Percentiles rank a stretch among this genome's conserved stretches.
Evolutionary conservation across 2,797 vertebrate genomes (phyloP).

Genomic region (Peromyscus attwateri): DNA sequence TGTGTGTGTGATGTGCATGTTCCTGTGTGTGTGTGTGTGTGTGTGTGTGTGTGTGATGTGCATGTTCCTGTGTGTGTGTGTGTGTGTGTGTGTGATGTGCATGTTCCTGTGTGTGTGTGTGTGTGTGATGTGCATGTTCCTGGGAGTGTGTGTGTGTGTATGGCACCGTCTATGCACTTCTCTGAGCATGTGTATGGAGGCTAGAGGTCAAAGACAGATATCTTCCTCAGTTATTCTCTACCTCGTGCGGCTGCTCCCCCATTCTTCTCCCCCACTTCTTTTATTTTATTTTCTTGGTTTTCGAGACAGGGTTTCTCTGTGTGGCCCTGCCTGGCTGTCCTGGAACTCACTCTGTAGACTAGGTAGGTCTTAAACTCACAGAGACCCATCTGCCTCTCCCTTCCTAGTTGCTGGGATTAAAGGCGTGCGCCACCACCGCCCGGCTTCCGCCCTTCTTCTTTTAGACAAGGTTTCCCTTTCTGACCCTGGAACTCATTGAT

Average conservation of each 20-base stretch:
- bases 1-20: background rate
- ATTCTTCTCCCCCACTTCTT: no score
- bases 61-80: background rate
- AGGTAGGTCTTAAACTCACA: background rate
- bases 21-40: background rate
- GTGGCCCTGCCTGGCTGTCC: background rate
- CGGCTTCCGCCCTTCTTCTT: background rate
- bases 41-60: background rate
- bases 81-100: background rate
- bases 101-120: background rate
- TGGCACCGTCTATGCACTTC: background rate
- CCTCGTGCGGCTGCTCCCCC: no score
- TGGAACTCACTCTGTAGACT: background rate
- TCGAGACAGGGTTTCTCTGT: background rate
- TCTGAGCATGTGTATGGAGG: no score
- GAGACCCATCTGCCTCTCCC: background rate
- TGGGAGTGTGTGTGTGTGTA: background rate
- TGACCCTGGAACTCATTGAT: background rate
- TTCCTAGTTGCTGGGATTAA: background rate
- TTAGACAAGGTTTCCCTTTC: background rate
- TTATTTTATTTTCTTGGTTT: background rate
- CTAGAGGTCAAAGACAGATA: background rate
- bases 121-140: background rate
- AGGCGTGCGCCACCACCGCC: accelerated
- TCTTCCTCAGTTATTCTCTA: background rate